phyloP scores from a whole-genome alignment of 2,797 vertebrate species.

The Darevskia mixta region DNA sequence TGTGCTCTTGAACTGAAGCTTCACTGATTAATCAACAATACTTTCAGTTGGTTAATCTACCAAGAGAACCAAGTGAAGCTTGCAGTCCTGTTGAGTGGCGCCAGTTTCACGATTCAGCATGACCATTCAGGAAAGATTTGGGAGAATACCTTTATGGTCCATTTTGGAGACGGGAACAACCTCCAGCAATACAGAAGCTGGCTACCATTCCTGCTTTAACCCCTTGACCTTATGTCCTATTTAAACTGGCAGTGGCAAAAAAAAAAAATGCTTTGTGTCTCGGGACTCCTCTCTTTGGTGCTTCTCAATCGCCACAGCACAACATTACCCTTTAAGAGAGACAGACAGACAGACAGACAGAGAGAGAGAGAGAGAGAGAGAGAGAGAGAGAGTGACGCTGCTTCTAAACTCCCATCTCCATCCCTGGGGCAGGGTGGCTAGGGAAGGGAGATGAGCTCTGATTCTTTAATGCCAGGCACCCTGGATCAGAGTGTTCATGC shows the following conservation, averaged over 20 bases:
- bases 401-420: background rate
- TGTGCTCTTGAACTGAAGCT: background rate
- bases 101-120: background rate
- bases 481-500: slow-evolving; percentile 11
- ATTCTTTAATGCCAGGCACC: slow-evolving; percentile 21
- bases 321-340: background rate
- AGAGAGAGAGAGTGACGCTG: background rate
- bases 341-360: background rate
- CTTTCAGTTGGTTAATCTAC: background rate
- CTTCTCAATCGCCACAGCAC: background rate
- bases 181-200: background rate
- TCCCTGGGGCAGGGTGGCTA: background rate
- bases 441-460: background rate
- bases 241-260: background rate
- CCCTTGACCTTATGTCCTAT: background rate
- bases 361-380: background rate
- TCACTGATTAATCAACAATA: background rate
- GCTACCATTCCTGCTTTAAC: too few species aligned
- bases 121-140: background rate
- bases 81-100: background rate
- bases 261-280: background rate
- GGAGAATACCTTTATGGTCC: background rate
- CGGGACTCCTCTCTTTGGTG: too few species aligned
- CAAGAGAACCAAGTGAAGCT: background rate
- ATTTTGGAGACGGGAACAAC: background rate